Evolutionary conservation across 1,140 invertebrate species (phyloP), one percentile per base, ranked within the genome.

Genomic region (Drosophila suzukii): DNA sequence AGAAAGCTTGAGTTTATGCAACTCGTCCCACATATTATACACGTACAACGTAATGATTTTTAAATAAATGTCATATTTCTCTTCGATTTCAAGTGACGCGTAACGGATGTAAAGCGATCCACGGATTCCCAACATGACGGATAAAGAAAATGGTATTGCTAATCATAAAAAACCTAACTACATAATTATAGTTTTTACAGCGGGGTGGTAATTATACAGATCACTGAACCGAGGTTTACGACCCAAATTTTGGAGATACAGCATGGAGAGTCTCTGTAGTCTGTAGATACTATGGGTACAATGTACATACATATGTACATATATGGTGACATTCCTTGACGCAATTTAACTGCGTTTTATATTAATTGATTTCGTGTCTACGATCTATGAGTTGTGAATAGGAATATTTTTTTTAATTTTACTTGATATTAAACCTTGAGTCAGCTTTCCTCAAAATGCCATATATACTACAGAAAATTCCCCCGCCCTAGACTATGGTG

Each of bases 71-170:
- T 11, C 27, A 43, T 59, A 55, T 76, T 81, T 80, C 39, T 77
- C 67, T 85, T 81, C 65, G 72, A 57, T 85, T 79, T 77, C 66
- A 86, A 88, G 83, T 88, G 83, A 51, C 63, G 71, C 72, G 49
- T 46, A 72, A 83, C 83, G 83, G 75, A 88, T 83, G 63, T 44
- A 51, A 72, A 88, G 60, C 62, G 55, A 73, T 53, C 55, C 44
- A 38, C 34, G 36, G 32, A 34, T 34, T 24, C 58, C 67, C 20
- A 81, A 58, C 41, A 84, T 86, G 83, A 60, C 83, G 83, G 83
- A 86, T 53, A 68, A 66, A 38, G 79, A 77, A 62, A 86, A 82
- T 63, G 83, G 83, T 86, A 85, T 27, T 75, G n/a, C 39, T 47
- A 24, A 51, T 47, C 12, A 39, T n/a, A 34, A 50, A 50, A 32